Evolutionary conservation across 2,113 vertebrate genomes (phyloP).

Genomic region (Hassar affinis): DNA sequence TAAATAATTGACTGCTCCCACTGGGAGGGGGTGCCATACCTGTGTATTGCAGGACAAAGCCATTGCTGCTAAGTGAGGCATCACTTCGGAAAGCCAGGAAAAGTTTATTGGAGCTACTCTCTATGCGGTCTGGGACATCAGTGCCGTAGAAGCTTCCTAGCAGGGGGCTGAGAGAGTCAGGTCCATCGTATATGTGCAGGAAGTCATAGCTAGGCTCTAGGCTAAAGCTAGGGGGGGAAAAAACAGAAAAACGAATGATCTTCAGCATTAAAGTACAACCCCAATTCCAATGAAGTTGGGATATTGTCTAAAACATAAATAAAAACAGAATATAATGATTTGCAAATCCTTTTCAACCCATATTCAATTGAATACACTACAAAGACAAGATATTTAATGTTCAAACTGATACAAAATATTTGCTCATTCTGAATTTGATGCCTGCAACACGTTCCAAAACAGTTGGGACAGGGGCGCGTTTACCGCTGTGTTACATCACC

Average conservation of each 20-base stretch:
- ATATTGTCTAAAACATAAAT: too few species aligned
- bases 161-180: constrained; percentile 89
- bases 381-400: too few species aligned
- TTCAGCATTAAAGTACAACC: constrained; percentile 1
- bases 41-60: constrained; percentile 93
- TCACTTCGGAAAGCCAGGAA: constrained; percentile 96
- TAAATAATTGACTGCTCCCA: not conserved
- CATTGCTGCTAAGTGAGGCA: constrained; percentile 89
- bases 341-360: too few species aligned
- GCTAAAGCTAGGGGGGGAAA: constrained; percentile 84
- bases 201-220: constrained; percentile 97
- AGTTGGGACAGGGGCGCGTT: too few species aligned
- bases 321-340: too few species aligned
- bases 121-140: constrained; percentile 86
- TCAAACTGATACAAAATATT: too few species aligned
- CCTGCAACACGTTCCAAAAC: too few species aligned
- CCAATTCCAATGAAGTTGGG: too few species aligned
- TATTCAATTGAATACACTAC: too few species aligned
- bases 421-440: too few species aligned
- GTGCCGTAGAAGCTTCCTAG: constrained; percentile 93
- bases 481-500: too few species aligned
- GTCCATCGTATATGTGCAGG: constrained; percentile 93
- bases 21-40: constrained; percentile 67
- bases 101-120: constrained; percentile 95
- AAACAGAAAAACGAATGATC: not conserved